Evolutionary conservation across 2,888 invertebrate species (phyloP).

Genomic region (Tanytarsus gracilentus): DNA sequence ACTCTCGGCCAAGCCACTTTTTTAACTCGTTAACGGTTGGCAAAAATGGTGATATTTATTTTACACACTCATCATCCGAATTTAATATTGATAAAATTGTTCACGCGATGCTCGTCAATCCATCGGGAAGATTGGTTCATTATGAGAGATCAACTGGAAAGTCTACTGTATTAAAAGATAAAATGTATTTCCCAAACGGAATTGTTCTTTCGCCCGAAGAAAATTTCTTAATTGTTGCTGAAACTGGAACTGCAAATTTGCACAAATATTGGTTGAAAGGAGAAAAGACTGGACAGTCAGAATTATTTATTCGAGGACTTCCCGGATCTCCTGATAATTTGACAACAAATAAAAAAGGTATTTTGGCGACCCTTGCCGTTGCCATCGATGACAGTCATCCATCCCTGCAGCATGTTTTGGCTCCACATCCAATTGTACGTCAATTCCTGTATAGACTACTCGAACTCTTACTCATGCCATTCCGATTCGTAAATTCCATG

Average conservation of each 20-base stretch:
- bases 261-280: slow-evolving; percentile 72
- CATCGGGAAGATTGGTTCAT: slow-evolving; percentile 73
- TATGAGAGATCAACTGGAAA: slow-evolving; percentile 69
- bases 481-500: slow-evolving; percentile 52
- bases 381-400: slow-evolving; percentile 52
- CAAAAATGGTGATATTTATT: slow-evolving; percentile 75
- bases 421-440: slow-evolving; percentile 54
- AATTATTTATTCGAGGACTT: slow-evolving; percentile 71
- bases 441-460: slow-evolving; percentile 55
- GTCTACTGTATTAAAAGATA: slow-evolving; percentile 64
- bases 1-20: slow-evolving; percentile 49
- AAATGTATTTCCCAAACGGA: slow-evolving; percentile 83
- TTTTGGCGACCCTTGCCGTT: slow-evolving; percentile 53
- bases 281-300: slow-evolving; percentile 64
- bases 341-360: slow-evolving; percentile 56
- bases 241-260: slow-evolving; percentile 58
- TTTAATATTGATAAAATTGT: slow-evolving; percentile 63
- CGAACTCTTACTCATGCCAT: slow-evolving; percentile 52
- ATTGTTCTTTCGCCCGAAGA: slow-evolving; percentile 70
- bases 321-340: slow-evolving; percentile 50
- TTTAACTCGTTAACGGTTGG: slow-evolving; percentile 70
- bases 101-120: slow-evolving; percentile 57
- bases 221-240: slow-evolving; percentile 70
- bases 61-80: slow-evolving; percentile 75
- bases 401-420: slow-evolving; percentile 46